Percentiles rank a stretch among this genome's conserved stretches.
Conservation (phyloP, 2,888 invertebrate genomes). For the Escarpia spicata region DNA sequence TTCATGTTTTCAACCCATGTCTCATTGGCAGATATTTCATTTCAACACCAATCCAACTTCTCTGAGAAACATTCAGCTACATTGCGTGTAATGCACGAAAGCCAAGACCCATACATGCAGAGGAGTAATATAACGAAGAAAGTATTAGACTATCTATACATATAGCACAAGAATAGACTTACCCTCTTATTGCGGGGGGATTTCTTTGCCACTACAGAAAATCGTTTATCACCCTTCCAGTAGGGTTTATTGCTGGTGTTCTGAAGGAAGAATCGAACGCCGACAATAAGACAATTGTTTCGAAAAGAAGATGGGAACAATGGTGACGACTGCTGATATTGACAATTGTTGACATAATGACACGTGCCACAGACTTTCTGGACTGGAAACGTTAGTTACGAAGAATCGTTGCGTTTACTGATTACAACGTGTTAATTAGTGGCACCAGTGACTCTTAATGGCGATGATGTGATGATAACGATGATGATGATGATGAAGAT, state of each 20-base stretch:
- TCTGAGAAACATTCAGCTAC: not conserved
- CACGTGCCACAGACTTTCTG: not conserved
- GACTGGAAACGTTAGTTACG: not conserved
- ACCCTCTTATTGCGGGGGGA: conserved; percentile 39
- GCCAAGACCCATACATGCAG: not conserved
- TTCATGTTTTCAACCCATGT: not conserved
- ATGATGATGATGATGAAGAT: too few species aligned
- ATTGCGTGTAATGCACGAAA: not conserved
- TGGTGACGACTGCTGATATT: not conserved
- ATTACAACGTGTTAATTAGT: not conserved
- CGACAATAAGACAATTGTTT: not conserved
- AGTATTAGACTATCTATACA: not conserved
- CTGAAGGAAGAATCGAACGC: not conserved
- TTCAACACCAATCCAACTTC: not conserved
- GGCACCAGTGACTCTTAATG: not conserved
- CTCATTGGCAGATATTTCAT: not conserved
- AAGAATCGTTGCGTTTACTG: not conserved
- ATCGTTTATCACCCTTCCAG: not conserved
- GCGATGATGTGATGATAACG: not conserved
- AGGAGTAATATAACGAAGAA: not conserved
- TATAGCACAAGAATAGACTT: not conserved
- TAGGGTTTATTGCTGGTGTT: not conserved
- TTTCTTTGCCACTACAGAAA: conserved; percentile 42
- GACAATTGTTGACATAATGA: not conserved
- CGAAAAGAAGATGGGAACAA: too few species aligned